Conservation (phyloP, 2,797 vertebrate genomes). For the Tympanoctomys barrerae region DNA sequence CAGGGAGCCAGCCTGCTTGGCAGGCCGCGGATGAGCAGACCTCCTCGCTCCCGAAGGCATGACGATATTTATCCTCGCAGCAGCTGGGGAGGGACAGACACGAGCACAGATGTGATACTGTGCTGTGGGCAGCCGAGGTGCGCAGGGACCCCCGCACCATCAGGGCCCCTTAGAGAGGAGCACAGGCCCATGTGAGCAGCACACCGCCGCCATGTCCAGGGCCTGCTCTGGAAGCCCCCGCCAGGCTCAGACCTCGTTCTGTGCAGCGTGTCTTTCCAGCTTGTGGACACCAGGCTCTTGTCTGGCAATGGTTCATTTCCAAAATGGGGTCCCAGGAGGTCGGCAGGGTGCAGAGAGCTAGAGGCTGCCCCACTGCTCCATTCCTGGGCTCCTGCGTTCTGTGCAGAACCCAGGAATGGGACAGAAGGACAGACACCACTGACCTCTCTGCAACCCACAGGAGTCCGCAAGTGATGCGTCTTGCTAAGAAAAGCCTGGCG, state of each 20-base stretch:
- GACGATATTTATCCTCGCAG: constrained; percentile 70
- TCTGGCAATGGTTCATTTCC: not conserved
- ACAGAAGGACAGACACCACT: not conserved
- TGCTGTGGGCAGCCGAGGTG: not conserved
- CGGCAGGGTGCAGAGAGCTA: not conserved
- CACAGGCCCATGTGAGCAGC: not conserved
- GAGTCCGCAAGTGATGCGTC: not conserved
- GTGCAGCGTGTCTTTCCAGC: not conserved
- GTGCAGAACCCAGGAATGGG: not conserved
- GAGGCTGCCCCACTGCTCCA: not conserved
- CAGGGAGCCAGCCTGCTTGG: not conserved
- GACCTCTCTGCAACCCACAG: not conserved
- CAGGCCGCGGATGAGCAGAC: constrained; percentile 63
- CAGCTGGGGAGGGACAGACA: constrained; percentile 50
- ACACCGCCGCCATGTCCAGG: fast-evolving
- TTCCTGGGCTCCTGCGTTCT: fast-evolving
- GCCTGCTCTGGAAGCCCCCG: not conserved
- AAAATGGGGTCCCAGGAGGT: not conserved
- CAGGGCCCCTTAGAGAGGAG: not conserved
- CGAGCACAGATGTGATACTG: constrained; percentile 9
- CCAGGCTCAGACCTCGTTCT: fast-evolving
- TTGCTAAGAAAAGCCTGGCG: not conserved
- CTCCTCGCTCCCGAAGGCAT: constrained; percentile 65
- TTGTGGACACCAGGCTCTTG: fast-evolving
- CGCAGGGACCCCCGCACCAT: not conserved